Evolutionary conservation across 2,113 vertebrate genomes (phyloP), one percentile per base, ranked within the genome.

Genomic region (Leucopsar rothschildi): DNA sequence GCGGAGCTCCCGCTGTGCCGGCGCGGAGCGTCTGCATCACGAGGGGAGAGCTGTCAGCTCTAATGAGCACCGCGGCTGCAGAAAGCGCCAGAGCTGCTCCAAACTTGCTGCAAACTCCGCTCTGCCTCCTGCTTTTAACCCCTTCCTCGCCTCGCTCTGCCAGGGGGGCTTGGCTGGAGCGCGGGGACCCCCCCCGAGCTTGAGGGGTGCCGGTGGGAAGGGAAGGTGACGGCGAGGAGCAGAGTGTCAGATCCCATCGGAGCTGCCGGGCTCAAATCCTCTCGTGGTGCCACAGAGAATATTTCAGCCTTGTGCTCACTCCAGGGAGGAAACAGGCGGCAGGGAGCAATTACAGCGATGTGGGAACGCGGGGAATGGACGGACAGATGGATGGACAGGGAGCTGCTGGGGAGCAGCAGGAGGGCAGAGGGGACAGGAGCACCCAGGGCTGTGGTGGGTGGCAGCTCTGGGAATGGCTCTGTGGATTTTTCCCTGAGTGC

Each of bases 21-120:
- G 94, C 45, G 64, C 61, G 82, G 93, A 95, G 95, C 50, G 93
- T 61, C 93, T 68, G 96, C 89, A 92, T 92, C 88, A 96, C 82
- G 79, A 96, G 92, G 95, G 92, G 90, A 85, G 93, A 97, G 82
- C 96, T 97, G 97, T 97, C 97, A 97, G 93, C 96, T 96, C 94
- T 97, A 97, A 98, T 97, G 97, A 98, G 97, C 96, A 12, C 91
- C 73, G 47, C 77, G 81, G 86, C 95, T 59, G 85, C 89, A 5
- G 1, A 40, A 82, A 47, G 94, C 91, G 66, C 90, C 94, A 10
- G 77, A 96, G 88, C 92, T 8, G 83, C 91, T 93, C 96, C 89
- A 68, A 95, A 96, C 96, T 97, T 95, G 82, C 90, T 8, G 93
- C 95, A 37, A 95, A 95, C 94, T 95, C 96, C 1, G 18, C 71